Evolutionary conservation across 1,140 invertebrate genomes (phyloP), one percentile per base, ranked within the genome.

Genomic region (Papilio helenus): DNA sequence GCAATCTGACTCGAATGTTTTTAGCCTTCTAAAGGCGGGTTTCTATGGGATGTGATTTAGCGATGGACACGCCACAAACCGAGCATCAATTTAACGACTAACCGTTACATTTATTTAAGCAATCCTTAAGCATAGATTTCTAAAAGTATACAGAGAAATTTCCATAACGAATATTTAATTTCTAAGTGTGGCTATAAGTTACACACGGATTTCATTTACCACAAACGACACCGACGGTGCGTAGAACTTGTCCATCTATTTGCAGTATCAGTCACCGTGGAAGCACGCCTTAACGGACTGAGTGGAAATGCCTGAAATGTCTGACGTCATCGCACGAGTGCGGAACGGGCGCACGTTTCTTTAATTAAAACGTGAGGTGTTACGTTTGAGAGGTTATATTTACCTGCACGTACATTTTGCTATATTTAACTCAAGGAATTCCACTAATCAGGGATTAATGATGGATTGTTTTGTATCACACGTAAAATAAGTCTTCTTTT

Each of bases 251-350:
- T 55, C 18, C 18, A n/a, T 55, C 46, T n/a, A n/a, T n/a, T n/a
- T 55, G n/a, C 8, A 51, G 18, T n/a, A 55, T 20, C 51, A 20
- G n/a, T 20, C 51, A 55, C 51, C 18, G n/a, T 55, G 51, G 9
- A 55, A 55, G n/a, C n/a, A 8, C 72, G 12, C 23, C 58, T 73
- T 72, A 72, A 80, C 74, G 46, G n/a, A 55, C 61, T n/a, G 14
- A 29, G 42, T 71, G 74, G 80, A 78, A 80, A 80, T 78, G 68
- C 77, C 76, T 78, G 74, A 73, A 49, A 78, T 23, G 34, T 14
- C 34, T 81, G 76, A 81, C 80, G 76, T 80, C 80, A 80, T 76
- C 26, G n/a, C 9, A 16, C 44, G 65, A 51, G 34, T 29, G 29
- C 29, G 42, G 44, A 77, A 77, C 26, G 58, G 9, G 23, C 58